Evolutionary conservation across 2,888 invertebrate genomes (phyloP).

Genomic region (Torymus tubicola): DNA sequence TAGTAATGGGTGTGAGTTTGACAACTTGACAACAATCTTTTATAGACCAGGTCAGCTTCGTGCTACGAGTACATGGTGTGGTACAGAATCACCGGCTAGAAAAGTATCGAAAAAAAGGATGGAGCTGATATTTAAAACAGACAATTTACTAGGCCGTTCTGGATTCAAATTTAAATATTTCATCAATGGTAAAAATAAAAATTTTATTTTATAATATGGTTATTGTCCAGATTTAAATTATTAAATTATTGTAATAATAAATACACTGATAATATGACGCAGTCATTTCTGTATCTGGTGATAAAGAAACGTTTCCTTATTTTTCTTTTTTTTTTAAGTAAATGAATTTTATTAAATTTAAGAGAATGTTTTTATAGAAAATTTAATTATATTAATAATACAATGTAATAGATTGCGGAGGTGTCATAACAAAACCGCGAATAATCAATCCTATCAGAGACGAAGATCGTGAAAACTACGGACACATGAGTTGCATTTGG

Average conservation of each 20-base stretch:
- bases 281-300: too few relatives aligned
- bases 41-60: conserved; percentile 31
- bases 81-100: conserved; percentile 74
- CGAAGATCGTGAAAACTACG: conserved; percentile 76
- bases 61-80: conserved; percentile 76
- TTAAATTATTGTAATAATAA: too few relatives aligned
- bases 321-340: too few relatives aligned
- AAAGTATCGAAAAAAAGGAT: conserved; percentile 69
- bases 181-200: conserved; percentile 76
- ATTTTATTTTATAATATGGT: background rate
- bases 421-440: conserved; percentile 81
- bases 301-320: too few relatives aligned
- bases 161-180: conserved; percentile 82
- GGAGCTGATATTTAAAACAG: conserved; percentile 79
- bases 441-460: conserved; percentile 77
- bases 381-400: conserved; percentile 20
- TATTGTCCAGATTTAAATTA: too few relatives aligned
- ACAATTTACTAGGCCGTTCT: conserved; percentile 77
- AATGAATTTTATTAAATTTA: too few relatives aligned
- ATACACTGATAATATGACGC: too few relatives aligned
- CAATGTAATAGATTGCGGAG: conserved; percentile 83
- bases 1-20: conserved; percentile 65
- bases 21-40: conserved; percentile 70
- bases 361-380: background rate
- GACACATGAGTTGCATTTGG: conserved; percentile 86